Conservation (phyloP, 2,113 vertebrate genomes). For the Clarias macrocephalus region DNA sequence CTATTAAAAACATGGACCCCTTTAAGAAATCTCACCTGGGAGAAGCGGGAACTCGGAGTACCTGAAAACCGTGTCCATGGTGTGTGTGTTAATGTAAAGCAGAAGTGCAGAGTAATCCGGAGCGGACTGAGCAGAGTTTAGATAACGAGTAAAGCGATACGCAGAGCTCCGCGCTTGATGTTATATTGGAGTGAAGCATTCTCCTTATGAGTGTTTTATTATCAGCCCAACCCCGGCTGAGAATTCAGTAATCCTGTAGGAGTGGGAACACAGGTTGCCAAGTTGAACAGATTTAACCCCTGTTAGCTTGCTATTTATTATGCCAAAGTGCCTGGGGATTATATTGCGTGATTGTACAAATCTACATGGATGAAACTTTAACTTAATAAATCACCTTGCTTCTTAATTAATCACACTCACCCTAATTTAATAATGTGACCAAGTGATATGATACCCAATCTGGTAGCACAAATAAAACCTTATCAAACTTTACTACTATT, state of each 20-base stretch:
- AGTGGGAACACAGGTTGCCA: not conserved
- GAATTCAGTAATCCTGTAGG: not conserved
- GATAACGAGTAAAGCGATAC: not conserved
- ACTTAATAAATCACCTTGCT: not conserved
- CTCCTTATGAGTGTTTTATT: not conserved
- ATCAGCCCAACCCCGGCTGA: not conserved
- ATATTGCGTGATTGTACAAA: not conserved
- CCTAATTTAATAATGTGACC: not conserved
- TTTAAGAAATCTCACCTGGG: constrained; percentile 68
- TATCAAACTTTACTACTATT: not conserved
- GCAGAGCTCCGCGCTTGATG: not conserved
- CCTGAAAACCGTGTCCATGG: constrained; percentile 71
- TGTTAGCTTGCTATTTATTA: not conserved
- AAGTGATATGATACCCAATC: not conserved
- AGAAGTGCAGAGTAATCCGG: constrained; percentile 2
- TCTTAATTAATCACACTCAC: not conserved
- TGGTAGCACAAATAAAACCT: not conserved
- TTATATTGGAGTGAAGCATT: not conserved
- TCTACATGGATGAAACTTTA: not conserved
- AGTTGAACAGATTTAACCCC: not conserved
- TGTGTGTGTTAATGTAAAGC: not conserved
- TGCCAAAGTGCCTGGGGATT: no score
- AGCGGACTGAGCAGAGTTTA: not conserved
- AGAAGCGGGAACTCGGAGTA: constrained; percentile 70
- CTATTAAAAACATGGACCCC: not conserved